phyloP scores from a whole-genome alignment of 2,113 vertebrate genomes.

The Vicugna pacos region DNA sequence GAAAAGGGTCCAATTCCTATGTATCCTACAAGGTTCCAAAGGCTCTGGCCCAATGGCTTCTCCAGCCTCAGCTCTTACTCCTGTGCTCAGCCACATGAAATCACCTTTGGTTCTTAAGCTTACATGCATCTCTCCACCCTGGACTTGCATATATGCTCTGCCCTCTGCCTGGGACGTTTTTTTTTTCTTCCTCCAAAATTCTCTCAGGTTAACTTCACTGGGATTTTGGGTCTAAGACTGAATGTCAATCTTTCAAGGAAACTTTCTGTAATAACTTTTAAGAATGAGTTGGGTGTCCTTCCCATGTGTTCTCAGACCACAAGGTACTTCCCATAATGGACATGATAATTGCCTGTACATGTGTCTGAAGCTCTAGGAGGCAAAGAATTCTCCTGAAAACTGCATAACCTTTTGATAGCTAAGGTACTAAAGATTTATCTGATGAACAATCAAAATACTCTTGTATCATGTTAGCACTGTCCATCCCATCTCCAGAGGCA shows the following conservation, averaged over 20 bases:
- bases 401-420: background rate
- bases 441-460: background rate
- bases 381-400: constrained; percentile 12
- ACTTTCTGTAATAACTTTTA: background rate
- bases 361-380: background rate
- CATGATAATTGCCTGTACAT: background rate
- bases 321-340: background rate
- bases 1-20: background rate
- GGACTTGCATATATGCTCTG: background rate
- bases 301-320: background rate
- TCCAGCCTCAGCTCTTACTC: background rate
- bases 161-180: background rate
- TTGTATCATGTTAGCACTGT: background rate
- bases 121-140: background rate
- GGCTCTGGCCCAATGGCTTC: background rate
- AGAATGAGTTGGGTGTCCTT: background rate
- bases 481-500: background rate
- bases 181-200: constrained; percentile 24
- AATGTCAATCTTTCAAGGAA: constrained; percentile 16
- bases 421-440: constrained; percentile 14
- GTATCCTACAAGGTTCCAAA: background rate
- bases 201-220: background rate
- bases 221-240: constrained; percentile 37
- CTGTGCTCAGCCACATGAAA: background rate
- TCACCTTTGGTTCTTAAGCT: background rate